Conservation (phyloP, 2,113 vertebrate species). For the Numida meleagris region DNA sequence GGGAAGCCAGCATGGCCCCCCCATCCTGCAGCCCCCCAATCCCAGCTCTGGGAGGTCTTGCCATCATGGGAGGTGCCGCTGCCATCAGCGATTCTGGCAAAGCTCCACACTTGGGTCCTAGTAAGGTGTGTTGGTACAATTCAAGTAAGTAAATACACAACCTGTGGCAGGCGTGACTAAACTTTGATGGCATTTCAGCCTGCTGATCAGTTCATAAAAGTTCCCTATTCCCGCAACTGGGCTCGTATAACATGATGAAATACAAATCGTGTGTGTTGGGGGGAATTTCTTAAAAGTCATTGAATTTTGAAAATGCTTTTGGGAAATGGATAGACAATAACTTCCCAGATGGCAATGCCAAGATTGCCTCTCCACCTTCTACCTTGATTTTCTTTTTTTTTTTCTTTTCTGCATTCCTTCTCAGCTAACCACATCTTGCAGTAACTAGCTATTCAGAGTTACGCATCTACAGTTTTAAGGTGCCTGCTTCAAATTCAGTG, state of each 20-base stretch:
- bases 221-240: conserved; percentile 42
- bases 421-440: neutral
- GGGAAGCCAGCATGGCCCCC: neutral
- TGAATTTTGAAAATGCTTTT: neutral
- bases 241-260: conserved; percentile 38
- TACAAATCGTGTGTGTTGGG: neutral
- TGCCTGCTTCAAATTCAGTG: neutral
- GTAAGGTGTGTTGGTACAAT: neutral
- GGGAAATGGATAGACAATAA: neutral
- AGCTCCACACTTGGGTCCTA: neutral
- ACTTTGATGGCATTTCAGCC: neutral
- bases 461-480: neutral
- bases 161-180: neutral
- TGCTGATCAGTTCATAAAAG: neutral
- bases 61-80: accelerated
- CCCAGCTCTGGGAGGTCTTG: neutral
- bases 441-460: neutral
- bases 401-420: neutral
- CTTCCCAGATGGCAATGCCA: accelerated
- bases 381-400: neutral
- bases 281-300: conserved; percentile 48
- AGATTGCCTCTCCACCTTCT: neutral
- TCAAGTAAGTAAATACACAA: neutral
- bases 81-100: neutral
- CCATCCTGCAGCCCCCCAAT: neutral